A percentile compares a stretch with the other conserved stretches of the same genome.
phyloP scores from a whole-genome alignment of 2,113 vertebrate species.

The Grammomys surdaster region DNA sequence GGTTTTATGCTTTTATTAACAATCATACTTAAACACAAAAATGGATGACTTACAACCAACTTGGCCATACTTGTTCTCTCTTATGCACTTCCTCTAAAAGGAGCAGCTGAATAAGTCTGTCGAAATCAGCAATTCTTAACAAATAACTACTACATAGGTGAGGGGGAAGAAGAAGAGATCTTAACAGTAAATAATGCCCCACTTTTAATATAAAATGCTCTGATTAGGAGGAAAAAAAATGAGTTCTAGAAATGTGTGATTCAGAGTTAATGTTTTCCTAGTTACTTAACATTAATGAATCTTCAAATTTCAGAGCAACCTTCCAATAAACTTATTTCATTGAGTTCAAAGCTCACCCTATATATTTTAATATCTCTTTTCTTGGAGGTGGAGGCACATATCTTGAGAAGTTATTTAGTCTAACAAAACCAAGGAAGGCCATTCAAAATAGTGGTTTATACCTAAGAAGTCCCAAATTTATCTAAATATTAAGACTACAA shows the following conservation, averaged over 20 bases:
- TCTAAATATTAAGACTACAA: background rate
- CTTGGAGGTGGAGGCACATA: background rate
- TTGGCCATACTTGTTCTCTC: background rate
- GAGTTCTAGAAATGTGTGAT: slow-evolving; percentile 30
- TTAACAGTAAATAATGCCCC: background rate
- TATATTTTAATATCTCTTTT: background rate
- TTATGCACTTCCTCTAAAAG: slow-evolving; percentile 26
- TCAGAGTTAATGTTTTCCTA: background rate
- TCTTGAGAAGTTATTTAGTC: background rate
- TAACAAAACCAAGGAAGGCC: slow-evolving; percentile 12
- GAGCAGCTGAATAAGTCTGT: background rate
- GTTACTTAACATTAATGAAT: slow-evolving; percentile 17
- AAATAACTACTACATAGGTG: background rate
- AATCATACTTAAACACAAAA: slow-evolving; percentile 32
- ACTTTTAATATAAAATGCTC: background rate
- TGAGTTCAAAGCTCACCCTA: slow-evolving; percentile 3
- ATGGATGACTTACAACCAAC: background rate
- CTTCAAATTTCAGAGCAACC: background rate
- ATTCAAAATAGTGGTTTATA: slow-evolving; percentile 27
- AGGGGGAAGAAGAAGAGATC: background rate
- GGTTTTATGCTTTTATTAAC: slow-evolving; percentile 35
- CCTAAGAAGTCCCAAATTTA: background rate
- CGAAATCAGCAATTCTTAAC: slow-evolving; percentile 35
- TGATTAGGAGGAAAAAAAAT: background rate
- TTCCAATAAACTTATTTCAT: slow-evolving; percentile 21